These are phyloP conservation scores for Megalops atlanticus DNA, from an alignment of 2,113 vertebrate species.

Conservation along the genomic window DNA sequence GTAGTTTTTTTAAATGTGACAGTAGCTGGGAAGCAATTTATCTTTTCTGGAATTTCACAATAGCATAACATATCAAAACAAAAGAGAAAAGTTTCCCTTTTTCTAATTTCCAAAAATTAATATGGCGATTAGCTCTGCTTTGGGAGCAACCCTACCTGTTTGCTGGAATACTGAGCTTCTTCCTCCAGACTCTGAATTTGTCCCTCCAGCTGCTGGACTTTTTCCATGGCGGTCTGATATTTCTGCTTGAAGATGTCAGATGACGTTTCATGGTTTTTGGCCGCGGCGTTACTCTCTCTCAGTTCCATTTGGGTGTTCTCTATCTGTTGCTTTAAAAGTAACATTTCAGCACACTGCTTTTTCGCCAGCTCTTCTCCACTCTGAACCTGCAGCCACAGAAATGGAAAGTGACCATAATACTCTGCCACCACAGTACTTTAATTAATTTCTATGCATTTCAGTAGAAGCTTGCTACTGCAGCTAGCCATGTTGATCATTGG, in stretches of 20 bases:
- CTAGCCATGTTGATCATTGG: no score
- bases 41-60: no score
- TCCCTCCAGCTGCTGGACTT: slow-evolving; percentile 52
- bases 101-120: no score
- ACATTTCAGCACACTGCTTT: slow-evolving; percentile 41
- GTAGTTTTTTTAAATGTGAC: no score
- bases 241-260: slow-evolving; percentile 63
- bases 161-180: slow-evolving; percentile 54
- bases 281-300: slow-evolving; percentile 37
- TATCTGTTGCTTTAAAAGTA: slow-evolving; percentile 48
- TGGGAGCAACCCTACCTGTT: slow-evolving; percentile 64
- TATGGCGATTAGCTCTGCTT: no score
- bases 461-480: no score
- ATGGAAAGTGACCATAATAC: neutral
- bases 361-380: slow-evolving; percentile 50
- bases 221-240: slow-evolving; percentile 51
- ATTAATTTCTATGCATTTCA: no score
- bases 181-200: slow-evolving; percentile 51
- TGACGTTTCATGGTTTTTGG: slow-evolving; percentile 42
- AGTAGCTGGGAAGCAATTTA: no score
- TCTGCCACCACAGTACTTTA: neutral
- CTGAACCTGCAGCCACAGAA: slow-evolving; percentile 46
- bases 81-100: no score
- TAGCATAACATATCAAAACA: no score
- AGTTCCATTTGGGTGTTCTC: slow-evolving; percentile 46